phyloP scores from a whole-genome alignment of 2,113 vertebrate genomes.

The Onychorhynchus coronatus region DNA sequence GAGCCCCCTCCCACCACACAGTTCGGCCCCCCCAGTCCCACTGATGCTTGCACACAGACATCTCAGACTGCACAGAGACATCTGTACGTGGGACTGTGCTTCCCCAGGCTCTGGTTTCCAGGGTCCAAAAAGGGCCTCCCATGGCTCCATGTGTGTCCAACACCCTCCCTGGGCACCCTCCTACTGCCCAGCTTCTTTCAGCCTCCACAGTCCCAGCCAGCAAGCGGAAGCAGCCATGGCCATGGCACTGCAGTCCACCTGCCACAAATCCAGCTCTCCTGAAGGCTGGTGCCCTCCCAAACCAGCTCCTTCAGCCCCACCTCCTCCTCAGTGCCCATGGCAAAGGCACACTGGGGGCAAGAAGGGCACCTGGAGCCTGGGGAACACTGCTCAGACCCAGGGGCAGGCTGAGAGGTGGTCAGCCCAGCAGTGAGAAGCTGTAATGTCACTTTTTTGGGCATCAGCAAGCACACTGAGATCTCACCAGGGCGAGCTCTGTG shows the following conservation, averaged over 20 bases:
- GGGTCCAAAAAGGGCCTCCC: background rate
- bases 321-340: background rate
- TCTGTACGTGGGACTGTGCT: accelerated
- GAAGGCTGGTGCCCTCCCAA: background rate
- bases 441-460: background rate
- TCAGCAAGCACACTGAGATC: background rate
- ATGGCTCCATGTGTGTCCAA: background rate
- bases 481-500: background rate
- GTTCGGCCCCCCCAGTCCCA: accelerated
- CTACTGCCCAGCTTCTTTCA: accelerated
- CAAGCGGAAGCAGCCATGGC: accelerated
- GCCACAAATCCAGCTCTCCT: background rate
- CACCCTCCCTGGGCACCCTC: background rate
- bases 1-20: background rate
- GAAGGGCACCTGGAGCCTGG: background rate
- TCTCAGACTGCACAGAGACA: background rate
- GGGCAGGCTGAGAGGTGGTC: background rate
- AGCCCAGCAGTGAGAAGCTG: background rate
- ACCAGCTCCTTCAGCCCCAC: background rate
- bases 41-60: accelerated
- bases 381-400: background rate
- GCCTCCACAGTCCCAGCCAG: background rate
- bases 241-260: background rate
- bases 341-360: background rate
- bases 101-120: background rate